phyloP scores from a whole-genome alignment of 2,888 invertebrate species.

The Hypselothyrea guttata region DNA sequence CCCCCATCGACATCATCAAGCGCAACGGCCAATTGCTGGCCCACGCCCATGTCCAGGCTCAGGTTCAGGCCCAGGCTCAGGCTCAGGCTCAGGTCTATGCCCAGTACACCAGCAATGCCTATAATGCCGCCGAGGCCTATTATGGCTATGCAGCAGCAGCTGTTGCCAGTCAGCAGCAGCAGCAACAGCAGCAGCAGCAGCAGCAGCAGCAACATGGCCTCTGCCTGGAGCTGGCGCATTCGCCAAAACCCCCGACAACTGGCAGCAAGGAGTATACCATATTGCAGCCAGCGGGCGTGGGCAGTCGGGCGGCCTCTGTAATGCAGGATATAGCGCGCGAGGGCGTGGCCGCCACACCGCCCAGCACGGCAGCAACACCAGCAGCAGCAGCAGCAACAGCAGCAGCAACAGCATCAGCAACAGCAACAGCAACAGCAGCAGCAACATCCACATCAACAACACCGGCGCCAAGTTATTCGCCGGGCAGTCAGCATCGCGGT shows the following conservation, averaged over 20 bases:
- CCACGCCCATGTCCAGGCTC: conserved; percentile 64
- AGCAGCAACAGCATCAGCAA: conserved; percentile 4
- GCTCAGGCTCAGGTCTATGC: conserved; percentile 56
- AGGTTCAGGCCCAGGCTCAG: conserved; percentile 37
- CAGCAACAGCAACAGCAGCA: conserved; percentile 21
- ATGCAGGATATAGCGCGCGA: conserved; percentile 90
- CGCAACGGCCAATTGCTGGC: conserved; percentile 82
- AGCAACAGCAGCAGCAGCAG: conserved; percentile 32
- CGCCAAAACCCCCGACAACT: conserved; percentile 34
- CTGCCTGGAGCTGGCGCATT: conserved; percentile 40
- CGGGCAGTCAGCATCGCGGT: conserved; percentile 91
- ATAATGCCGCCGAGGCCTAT: conserved; percentile 71
- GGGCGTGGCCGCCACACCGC: conserved; percentile 82
- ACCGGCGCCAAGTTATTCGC: conserved; percentile 86
- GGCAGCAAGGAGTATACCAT: conserved; percentile 91
- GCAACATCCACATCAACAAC: conserved; percentile 57
- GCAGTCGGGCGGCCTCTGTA: conserved; percentile 91
- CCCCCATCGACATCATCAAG: conserved; percentile 86
- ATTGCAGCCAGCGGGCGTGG: conserved; percentile 91
- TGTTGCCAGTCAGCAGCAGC: conserved; percentile 58
- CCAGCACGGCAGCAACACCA: conserved; percentile 22
- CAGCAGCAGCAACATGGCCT: conserved; percentile 37
- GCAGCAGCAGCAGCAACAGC: conserved; percentile 14
- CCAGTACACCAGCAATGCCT: conserved; percentile 59
- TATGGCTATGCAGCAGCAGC: conserved; percentile 73